phyloP scores from a whole-genome alignment of 2,797 vertebrate genomes.

The Podarcis siculus region DNA sequence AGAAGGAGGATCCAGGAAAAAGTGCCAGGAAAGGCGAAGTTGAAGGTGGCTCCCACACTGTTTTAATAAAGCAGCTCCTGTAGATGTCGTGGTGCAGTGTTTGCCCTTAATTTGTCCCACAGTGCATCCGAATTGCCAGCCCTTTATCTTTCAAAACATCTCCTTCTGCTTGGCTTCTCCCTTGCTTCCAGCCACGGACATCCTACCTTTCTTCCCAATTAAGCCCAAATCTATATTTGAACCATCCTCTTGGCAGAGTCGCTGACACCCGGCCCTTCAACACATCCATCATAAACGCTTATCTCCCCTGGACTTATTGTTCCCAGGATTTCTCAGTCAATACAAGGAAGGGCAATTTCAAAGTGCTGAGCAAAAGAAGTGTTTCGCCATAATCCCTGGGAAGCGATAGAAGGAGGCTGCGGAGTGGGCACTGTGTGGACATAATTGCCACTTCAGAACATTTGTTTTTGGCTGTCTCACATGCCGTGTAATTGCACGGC shows the following conservation, averaged over 20 bases:
- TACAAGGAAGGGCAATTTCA: conserved; percentile 34
- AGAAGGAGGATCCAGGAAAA: neutral
- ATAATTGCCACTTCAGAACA: fast-evolving
- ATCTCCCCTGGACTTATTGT: conserved; percentile 43
- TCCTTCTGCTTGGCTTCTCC: conserved; percentile 22
- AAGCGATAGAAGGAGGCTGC: conserved; percentile 36
- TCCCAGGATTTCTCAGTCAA: conserved; percentile 59
- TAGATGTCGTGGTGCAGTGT: no score
- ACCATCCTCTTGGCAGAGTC: conserved; percentile 12
- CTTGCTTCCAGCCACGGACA: neutral
- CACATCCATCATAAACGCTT: conserved; percentile 49
- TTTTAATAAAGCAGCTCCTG: neutral
- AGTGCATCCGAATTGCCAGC: neutral
- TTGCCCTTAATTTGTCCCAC: neutral
- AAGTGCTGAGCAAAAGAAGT: conserved; percentile 52
- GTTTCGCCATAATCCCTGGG: conserved; percentile 44
- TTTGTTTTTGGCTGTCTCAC: neutral
- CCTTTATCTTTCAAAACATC: neutral
- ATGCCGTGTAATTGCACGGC: neutral
- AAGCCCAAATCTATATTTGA: conserved; percentile 48
- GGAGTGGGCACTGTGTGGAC: conserved; percentile 11
- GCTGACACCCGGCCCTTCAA: conserved; percentile 21
- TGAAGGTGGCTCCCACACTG: no score
- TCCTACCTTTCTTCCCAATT: conserved; percentile 47
- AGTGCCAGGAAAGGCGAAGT: neutral